Conservation (phyloP, 1,140 invertebrate genomes). For the Dreissena polymorpha region DNA sequence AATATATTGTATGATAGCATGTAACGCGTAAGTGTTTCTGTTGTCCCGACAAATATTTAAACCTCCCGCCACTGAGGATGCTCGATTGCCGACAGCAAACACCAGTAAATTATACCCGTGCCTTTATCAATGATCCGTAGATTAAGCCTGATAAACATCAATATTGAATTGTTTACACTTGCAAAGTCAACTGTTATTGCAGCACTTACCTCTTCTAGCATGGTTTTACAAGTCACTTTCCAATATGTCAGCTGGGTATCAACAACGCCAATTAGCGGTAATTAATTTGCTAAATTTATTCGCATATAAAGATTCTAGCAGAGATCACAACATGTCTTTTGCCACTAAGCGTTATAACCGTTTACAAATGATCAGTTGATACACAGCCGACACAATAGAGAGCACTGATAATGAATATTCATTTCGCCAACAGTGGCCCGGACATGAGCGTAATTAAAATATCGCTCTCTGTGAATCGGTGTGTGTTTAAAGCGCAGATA, state of each 20-base stretch:
- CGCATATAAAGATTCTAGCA: constrained; percentile 25
- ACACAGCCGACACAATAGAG: constrained; percentile 50
- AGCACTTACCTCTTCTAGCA: constrained; percentile 36
- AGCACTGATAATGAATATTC: constrained; percentile 54
- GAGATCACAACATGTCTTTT: constrained; percentile 54
- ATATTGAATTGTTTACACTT: constrained; percentile 46
- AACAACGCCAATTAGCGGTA: constrained; percentile 17
- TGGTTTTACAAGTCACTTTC: background rate
- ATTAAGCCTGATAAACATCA: constrained; percentile 25
- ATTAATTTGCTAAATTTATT: constrained; percentile 48
- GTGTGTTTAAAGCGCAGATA: constrained; percentile 35
- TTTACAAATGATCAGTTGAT: constrained; percentile 55
- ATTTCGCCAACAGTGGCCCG: constrained; percentile 37
- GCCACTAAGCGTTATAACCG: constrained; percentile 52
- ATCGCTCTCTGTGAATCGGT: constrained; percentile 15
- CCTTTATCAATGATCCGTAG: constrained; percentile 49
- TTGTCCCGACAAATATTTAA: constrained; percentile 12
- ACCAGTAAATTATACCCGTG: constrained; percentile 44
- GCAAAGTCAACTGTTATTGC: constrained; percentile 21
- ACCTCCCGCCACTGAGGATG: constrained; percentile 21
- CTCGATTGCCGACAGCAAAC: constrained; percentile 19
- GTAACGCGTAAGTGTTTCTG: no score
- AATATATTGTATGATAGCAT: no score
- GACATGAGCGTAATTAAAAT: constrained; percentile 33
- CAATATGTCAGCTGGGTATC: background rate